Evolutionary conservation across 2,113 vertebrate species (phyloP).

Genomic region (Microcebus lehilahytsara): DNA sequence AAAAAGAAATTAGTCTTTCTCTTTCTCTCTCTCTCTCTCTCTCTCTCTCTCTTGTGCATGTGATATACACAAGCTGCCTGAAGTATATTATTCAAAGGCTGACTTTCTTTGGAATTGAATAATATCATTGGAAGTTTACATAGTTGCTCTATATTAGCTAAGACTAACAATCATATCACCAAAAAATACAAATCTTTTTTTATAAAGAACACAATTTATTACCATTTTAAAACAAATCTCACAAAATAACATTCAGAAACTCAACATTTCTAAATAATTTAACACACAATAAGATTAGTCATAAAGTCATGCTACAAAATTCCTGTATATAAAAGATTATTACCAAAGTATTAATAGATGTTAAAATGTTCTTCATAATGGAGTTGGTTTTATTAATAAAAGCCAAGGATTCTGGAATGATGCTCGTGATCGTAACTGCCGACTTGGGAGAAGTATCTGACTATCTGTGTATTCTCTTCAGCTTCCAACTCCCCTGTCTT

Average conservation of each 20-base stretch:
- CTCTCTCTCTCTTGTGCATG: background rate
- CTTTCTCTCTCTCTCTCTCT: background rate
- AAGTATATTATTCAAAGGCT: background rate
- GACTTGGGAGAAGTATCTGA: background rate
- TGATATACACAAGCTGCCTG: background rate
- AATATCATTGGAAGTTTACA: background rate
- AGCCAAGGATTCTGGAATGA: constrained; percentile 68
- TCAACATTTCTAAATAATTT: constrained; percentile 83
- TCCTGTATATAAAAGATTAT: constrained; percentile 81
- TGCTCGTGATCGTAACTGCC: background rate
- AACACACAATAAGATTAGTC: constrained; percentile 81
- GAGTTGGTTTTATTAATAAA: constrained; percentile 67
- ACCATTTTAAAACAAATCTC: constrained; percentile 82
- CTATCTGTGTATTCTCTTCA: background rate
- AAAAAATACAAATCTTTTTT: constrained; percentile 63
- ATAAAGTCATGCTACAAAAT: constrained; percentile 85
- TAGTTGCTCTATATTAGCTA: background rate
- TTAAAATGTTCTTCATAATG: constrained; percentile 82
- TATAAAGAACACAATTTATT: constrained; percentile 85
- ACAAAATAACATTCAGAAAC: constrained; percentile 83
- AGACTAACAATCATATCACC: constrained; percentile 11
- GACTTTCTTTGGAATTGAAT: constrained; percentile 19
- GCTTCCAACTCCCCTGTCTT: constrained; percentile 27
- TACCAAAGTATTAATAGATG: constrained; percentile 72
- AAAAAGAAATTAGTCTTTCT: background rate